These are phyloP conservation scores for Hedya salicella DNA, from an alignment of 2,888 invertebrate species.

Conservation along the genomic window DNA sequence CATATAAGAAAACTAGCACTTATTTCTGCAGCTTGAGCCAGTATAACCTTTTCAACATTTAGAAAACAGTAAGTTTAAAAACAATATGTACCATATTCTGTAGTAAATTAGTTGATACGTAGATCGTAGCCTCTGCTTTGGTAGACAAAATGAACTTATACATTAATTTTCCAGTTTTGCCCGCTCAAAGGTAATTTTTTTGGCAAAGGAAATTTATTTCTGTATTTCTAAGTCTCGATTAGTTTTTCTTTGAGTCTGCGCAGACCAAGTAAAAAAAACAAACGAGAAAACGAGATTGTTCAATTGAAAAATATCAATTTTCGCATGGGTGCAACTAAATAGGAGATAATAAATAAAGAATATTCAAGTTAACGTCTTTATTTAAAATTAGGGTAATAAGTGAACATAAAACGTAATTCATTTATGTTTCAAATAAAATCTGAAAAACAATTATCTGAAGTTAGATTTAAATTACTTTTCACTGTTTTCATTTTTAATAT, in stretches of 20 bases:
- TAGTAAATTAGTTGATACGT: neutral
- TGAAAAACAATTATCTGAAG: no score
- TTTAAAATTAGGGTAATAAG: no score
- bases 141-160: neutral
- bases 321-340: neutral
- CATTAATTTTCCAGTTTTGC: slow-evolving; percentile 14
- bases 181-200: slow-evolving; percentile 25
- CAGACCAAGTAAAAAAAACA: slow-evolving; percentile 11
- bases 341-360: neutral
- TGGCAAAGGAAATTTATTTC: slow-evolving; percentile 17
- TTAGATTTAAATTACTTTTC: no score
- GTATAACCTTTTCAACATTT: no score
- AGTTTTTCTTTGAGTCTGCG: slow-evolving; percentile 20
- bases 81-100: no score
- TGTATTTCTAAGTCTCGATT: slow-evolving; percentile 14
- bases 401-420: no score
- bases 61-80: no score
- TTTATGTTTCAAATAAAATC: no score
- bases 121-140: neutral
- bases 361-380: no score
- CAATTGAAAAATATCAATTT: neutral
- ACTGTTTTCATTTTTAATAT: no score
- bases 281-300: neutral
- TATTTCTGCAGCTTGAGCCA: no score
- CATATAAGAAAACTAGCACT: no score